Conservation (phyloP, 2,113 vertebrate genomes). For the Podilymbus podiceps region DNA sequence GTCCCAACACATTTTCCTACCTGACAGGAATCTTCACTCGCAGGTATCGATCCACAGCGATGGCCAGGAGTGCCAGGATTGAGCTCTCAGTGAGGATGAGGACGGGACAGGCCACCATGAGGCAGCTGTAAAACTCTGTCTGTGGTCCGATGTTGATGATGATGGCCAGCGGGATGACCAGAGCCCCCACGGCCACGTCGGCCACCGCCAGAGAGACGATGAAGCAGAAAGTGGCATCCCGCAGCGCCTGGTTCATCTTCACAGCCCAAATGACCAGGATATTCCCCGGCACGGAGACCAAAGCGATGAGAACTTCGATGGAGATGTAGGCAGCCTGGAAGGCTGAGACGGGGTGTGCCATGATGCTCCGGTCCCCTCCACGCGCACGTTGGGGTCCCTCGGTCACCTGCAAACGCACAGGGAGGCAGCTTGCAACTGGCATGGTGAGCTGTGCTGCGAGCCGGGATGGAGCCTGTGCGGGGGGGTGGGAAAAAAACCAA, state of each 20-base stretch:
- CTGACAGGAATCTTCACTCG: constrained; percentile 95
- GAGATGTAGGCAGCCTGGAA: constrained; percentile 87
- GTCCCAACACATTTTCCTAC: constrained; percentile 53
- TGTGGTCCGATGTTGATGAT: constrained; percentile 87
- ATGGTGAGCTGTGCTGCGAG: background rate
- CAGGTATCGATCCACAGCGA: constrained; percentile 95
- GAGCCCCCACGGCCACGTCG: constrained; percentile 92
- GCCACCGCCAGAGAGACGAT: constrained; percentile 93
- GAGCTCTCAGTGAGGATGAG: constrained; percentile 97
- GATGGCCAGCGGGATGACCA: constrained; percentile 93
- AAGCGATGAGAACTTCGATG: constrained; percentile 90
- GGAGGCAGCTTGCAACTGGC: background rate
- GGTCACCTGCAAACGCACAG: background rate
- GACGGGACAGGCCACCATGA: constrained; percentile 88
- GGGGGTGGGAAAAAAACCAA: background rate
- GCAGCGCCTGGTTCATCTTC: constrained; percentile 88
- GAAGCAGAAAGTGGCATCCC: constrained; percentile 95
- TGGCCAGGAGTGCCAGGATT: constrained; percentile 93
- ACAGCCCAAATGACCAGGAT: constrained; percentile 98
- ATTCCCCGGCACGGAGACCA: constrained; percentile 92
- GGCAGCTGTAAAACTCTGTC: constrained; percentile 91
- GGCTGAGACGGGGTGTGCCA: constrained; percentile 75
- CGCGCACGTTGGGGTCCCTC: background rate
- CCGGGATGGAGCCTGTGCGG: background rate
- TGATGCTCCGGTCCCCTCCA: constrained; percentile 31